These are phyloP conservation scores for Picus viridis DNA, from an alignment of 2,797 vertebrate genomes.

Conservation along the genomic window DNA sequence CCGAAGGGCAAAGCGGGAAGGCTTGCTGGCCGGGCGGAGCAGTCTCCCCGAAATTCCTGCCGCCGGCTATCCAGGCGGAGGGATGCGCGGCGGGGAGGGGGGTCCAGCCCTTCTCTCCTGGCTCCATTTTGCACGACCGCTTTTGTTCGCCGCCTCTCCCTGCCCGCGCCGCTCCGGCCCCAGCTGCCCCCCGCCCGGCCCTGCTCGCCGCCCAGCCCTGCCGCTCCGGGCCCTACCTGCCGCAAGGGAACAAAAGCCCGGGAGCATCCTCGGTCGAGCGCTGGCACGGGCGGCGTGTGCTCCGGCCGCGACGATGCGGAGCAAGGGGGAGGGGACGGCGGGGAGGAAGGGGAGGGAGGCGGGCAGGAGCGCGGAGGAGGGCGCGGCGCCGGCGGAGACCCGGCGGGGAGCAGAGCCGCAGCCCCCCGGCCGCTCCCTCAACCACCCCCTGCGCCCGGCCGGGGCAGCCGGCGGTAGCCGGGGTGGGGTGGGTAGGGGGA, in stretches of 20 bases:
- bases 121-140: conserved; percentile 61
- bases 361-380: conserved; percentile 49
- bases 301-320: conserved; percentile 44
- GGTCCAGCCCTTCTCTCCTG: conserved; percentile 46
- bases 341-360: conserved; percentile 41
- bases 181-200: neutral
- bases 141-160: conserved; percentile 52
- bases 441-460: neutral
- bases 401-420: neutral
- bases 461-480: neutral
- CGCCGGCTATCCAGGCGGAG: neutral
- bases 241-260: conserved; percentile 74
- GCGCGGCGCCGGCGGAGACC: conserved; percentile 30
- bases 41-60: neutral
- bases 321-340: conserved; percentile 43
- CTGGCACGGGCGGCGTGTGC: neutral
- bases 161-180: neutral
- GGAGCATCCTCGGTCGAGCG: conserved; percentile 46
- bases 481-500: neutral
- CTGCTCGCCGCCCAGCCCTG: neutral
- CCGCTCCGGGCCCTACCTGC: conserved; percentile 56
- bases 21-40: neutral
- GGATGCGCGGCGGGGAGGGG: conserved; percentile 19
- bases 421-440: neutral
- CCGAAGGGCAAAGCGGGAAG: neutral